Evolutionary conservation across 1,140 invertebrate genomes (phyloP), one percentile per base, ranked within the genome.

Genomic region (Sminthurides bifidus): DNA sequence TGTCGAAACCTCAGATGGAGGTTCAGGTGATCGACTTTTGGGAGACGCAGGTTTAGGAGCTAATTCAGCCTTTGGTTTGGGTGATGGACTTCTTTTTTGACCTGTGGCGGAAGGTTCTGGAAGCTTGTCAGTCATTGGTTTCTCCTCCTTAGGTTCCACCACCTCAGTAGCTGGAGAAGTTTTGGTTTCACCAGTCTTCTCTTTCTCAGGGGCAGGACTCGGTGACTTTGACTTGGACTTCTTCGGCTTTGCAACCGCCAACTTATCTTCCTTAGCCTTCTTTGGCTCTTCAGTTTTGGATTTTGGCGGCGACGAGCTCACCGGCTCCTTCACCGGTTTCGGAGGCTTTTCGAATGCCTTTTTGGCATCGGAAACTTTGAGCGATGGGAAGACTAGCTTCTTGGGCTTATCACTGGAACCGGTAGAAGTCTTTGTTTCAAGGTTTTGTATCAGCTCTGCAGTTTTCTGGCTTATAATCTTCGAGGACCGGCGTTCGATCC

Each of bases 301-400:
- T 23, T 48, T 53, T 1, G 44, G 27, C n/a, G 40, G 14, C 8
- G 41, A n/a, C 0, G 44, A 35, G 27, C 24, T 14, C 15, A 27
- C 44, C 19, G 50, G 35, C 17, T 19, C 23, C 38, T 40, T 49
- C 2, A 54, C 37, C 24, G 56, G 58, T 54, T 40, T 56, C 37
- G 37, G 61, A 29, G 45, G 64, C 27, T 50, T 56, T 52, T 69
- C 68, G 58, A 69, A 67, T n/a, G 45, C 54, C 35, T 56, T 61
- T 43, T 69, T 69, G 15, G 64, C 67, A 53, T 69, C 68, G 0
- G 65, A 68, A 3, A 69, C 66, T 56, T 65, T 67, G 19, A 67
- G 50, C 14, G 58, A 54, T 10, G 66, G 66, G 27, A 68, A 59
- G 15, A 68, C 60, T 26, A 63, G 50, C 40, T 66, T 66, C 55